These are phyloP conservation scores for Amorpha juglandis DNA, from an alignment of 2,888 invertebrate species.

Conservation along the genomic window DNA sequence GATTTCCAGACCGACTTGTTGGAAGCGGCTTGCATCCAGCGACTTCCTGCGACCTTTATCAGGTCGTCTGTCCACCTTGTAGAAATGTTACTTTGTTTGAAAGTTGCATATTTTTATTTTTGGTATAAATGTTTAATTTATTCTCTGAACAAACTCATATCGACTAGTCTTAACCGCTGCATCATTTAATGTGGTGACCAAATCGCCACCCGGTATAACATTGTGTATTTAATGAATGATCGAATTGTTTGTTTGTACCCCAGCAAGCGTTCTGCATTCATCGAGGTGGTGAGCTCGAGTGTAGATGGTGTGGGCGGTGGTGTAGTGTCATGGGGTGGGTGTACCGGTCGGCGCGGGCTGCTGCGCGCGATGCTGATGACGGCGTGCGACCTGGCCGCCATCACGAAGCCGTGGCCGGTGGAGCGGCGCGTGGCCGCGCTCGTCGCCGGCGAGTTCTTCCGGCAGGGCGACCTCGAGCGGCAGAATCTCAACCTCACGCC, in stretches of 20 bases:
- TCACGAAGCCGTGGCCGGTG: constrained; percentile 97
- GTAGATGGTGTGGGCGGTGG: constrained; percentile 88
- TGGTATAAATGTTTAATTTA: too few relatives aligned
- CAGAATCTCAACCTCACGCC: constrained; percentile 95
- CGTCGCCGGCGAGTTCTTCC: constrained; percentile 96
- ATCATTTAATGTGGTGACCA: too few relatives aligned
- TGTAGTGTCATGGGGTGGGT: constrained; percentile 92
- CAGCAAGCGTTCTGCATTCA: constrained; percentile 94
- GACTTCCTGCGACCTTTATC: too few relatives aligned
- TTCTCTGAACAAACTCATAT: too few relatives aligned
- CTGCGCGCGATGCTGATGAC: constrained; percentile 97
- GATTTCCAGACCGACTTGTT: too few relatives aligned
- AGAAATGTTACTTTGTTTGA: too few relatives aligned
- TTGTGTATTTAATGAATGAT: too few relatives aligned
- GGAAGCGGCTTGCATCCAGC: too few relatives aligned
- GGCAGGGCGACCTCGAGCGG: constrained; percentile 96
- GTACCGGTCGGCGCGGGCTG: constrained; percentile 91
- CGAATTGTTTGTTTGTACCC: constrained; percentile 37
- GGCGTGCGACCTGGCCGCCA: constrained; percentile 96
- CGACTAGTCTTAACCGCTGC: too few relatives aligned
- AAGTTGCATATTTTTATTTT: too few relatives aligned
- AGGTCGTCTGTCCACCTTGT: too few relatives aligned
- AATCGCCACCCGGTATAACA: too few relatives aligned
- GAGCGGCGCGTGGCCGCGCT: constrained; percentile 96
- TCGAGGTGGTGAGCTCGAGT: constrained; percentile 86